Evolutionary conservation across 1,140 invertebrate genomes (phyloP).

Genomic region (Platorchestia sp.): DNA sequence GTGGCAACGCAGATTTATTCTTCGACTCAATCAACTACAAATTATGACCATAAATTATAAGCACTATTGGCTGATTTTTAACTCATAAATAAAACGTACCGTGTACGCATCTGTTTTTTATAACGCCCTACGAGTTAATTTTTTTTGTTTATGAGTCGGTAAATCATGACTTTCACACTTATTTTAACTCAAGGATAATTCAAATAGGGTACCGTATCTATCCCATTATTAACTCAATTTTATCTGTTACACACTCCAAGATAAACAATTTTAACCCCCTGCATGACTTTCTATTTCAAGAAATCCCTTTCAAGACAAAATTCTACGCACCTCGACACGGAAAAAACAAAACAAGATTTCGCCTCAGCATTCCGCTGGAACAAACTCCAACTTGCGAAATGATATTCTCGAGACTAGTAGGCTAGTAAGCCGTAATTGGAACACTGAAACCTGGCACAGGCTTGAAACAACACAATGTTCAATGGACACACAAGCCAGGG

Average conservation of each 20-base stretch:
- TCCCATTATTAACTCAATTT: not conserved
- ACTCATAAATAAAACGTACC: no score
- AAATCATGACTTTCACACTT: no score
- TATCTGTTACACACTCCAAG: not conserved
- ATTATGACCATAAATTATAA: no score
- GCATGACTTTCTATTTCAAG: not conserved
- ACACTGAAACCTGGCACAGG: not conserved
- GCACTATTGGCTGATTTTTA: no score
- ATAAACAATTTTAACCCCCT: not conserved
- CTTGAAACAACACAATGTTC: not conserved
- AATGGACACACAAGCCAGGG: not conserved
- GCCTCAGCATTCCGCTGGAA: not conserved
- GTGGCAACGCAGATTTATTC: no score
- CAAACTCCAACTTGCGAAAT: not conserved
- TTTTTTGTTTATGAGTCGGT: no score
- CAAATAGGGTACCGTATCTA: no score
- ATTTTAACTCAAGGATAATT: no score
- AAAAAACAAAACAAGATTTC: not conserved
- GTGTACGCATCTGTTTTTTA: no score
- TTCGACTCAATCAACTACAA: no score
- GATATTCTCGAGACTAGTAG: not conserved
- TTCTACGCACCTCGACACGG: not conserved
- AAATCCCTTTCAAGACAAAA: not conserved
- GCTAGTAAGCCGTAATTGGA: not conserved
- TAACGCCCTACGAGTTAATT: no score